Percentiles rank a stretch among this genome's conserved stretches.
phyloP scores from a whole-genome alignment of 1,140 invertebrate genomes.

The Oryzaephilus surinamensis region DNA sequence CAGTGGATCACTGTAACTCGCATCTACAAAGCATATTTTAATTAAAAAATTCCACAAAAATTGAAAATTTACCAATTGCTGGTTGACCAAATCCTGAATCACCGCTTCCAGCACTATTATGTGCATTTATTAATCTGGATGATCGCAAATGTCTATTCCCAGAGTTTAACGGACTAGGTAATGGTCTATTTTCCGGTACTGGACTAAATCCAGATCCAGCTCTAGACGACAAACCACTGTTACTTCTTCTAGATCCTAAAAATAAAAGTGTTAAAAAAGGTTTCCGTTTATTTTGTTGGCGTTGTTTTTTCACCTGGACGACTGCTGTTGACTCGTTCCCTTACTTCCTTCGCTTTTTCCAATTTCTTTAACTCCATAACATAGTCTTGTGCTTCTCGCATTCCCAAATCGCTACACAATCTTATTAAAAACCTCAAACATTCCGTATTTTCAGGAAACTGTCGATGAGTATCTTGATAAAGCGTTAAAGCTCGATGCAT shows the following conservation, averaged over 20 bases:
- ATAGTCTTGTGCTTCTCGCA: slow-evolving; percentile 72
- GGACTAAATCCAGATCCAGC: slow-evolving; percentile 44
- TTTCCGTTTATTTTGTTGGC: not conserved
- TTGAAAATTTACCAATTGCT: slow-evolving; percentile 13
- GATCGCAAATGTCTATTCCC: slow-evolving; percentile 25
- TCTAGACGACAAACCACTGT: slow-evolving; percentile 46
- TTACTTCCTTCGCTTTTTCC: slow-evolving; percentile 67
- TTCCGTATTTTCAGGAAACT: slow-evolving; percentile 78
- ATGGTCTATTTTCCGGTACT: slow-evolving; percentile 37
- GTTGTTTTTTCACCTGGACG: slow-evolving; percentile 39
- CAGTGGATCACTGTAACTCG: slow-evolving; percentile 61
- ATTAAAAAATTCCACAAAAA: slow-evolving; percentile 2
- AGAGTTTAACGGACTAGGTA: slow-evolving; percentile 20
- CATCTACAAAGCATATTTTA: slow-evolving; percentile 38
- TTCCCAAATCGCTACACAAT: slow-evolving; percentile 69
- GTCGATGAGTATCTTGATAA: slow-evolving; percentile 66
- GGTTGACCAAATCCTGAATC: slow-evolving; percentile 32
- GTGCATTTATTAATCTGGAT: slow-evolving; percentile 18
- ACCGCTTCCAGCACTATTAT: slow-evolving; percentile 29
- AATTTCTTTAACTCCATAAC: slow-evolving; percentile 67
- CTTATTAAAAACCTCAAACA: slow-evolving; percentile 78
- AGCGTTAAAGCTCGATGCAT: slow-evolving; percentile 67
- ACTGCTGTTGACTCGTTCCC: slow-evolving; percentile 47
- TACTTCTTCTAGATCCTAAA: slow-evolving; percentile 42
- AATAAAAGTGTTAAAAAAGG: slow-evolving; percentile 3